phyloP scores from a whole-genome alignment of 2,888 invertebrate species.

The Aphidoletes aphidimyza region DNA sequence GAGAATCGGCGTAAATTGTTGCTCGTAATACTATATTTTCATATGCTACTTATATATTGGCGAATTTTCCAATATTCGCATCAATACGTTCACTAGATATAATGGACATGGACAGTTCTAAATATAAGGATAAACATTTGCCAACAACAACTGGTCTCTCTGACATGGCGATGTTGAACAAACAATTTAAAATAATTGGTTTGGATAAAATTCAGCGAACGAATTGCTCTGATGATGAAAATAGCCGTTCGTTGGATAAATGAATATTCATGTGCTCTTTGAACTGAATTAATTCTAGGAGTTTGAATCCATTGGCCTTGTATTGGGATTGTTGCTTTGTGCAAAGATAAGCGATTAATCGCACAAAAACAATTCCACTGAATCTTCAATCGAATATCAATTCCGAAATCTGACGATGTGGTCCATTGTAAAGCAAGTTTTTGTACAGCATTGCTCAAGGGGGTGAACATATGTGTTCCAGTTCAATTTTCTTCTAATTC shows the following conservation, averaged over 20 bases:
- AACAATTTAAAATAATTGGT: neutral
- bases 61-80: too few relatives aligned
- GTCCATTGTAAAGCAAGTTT: neutral
- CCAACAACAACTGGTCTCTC: too few relatives aligned
- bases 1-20: too few relatives aligned
- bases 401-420: neutral
- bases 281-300: neutral
- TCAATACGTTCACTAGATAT: too few relatives aligned
- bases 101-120: too few relatives aligned
- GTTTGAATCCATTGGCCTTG: neutral
- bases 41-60: too few relatives aligned
- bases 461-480: too few relatives aligned
- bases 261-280: neutral
- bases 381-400: slow-evolving; percentile 1
- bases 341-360: neutral
- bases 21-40: too few relatives aligned
- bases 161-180: too few relatives aligned
- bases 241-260: neutral
- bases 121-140: too few relatives aligned
- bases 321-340: neutral
- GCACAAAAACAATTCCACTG: neutral
- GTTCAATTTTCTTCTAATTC: too few relatives aligned
- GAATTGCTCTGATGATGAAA: neutral
- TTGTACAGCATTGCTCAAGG: too few relatives aligned
- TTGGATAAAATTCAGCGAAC: neutral